These are phyloP conservation scores for Dexiosoma caninum DNA, from an alignment of 2,888 invertebrate species.

Conservation along the genomic window DNA sequence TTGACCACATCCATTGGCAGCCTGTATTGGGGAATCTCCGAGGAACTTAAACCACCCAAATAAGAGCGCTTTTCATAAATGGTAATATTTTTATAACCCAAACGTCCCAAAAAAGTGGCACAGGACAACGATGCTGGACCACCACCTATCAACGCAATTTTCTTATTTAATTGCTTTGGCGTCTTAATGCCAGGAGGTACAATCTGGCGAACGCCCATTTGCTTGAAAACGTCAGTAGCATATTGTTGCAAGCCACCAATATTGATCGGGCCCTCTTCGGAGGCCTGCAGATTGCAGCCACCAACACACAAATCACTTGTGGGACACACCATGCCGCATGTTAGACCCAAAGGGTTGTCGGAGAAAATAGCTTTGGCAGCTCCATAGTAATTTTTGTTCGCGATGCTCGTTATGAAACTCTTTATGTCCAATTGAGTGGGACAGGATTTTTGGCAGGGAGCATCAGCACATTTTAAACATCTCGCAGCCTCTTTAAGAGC, in stretches of 20 bases:
- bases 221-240: constrained; percentile 96
- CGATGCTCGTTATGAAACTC: constrained; percentile 96
- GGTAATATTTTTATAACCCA: constrained; percentile 94
- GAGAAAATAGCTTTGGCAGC: constrained; percentile 97
- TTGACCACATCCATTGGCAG: constrained; percentile 94
- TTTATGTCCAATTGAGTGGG: constrained; percentile 99
- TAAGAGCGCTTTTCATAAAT: constrained; percentile 93
- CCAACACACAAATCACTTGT: constrained; percentile 99
- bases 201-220: constrained; percentile 94
- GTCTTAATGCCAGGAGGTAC: constrained; percentile 84
- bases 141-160: constrained; percentile 93
- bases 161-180: constrained; percentile 77
- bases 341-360: constrained; percentile 96
- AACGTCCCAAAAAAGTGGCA: constrained; percentile 94
- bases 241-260: constrained; percentile 99
- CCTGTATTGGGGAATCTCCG: constrained; percentile 98
- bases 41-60: constrained; percentile 94
- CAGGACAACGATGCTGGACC: constrained; percentile 98
- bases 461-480: constrained; percentile 95
- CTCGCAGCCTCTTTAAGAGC: constrained; percentile 93
- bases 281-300: constrained; percentile 96
- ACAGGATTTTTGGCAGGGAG: constrained; percentile 98
- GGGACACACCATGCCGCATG: constrained; percentile 99
- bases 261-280: constrained; percentile 98
- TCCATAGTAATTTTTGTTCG: constrained; percentile 99